Evolutionary conservation across 2,113 vertebrate genomes (phyloP).

Genomic region (Cyanistes caeruleus): DNA sequence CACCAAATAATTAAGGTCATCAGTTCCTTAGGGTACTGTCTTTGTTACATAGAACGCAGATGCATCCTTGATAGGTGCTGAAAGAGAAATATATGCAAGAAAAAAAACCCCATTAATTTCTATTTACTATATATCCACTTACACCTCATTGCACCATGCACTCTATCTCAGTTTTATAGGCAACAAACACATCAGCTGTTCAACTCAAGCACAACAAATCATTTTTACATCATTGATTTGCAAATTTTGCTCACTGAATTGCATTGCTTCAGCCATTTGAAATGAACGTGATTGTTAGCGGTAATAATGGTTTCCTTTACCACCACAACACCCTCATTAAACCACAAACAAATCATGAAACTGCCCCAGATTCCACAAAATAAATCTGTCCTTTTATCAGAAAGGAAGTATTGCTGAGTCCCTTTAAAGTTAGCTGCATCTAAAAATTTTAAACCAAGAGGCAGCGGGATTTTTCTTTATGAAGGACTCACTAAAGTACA

Average conservation of each 20-base stretch:
- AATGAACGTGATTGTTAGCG: not conserved
- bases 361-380: not conserved
- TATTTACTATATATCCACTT: not conserved
- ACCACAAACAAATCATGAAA: not conserved
- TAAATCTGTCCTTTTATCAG: not conserved
- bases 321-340: not conserved
- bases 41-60: not conserved
- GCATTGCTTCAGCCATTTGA: not conserved
- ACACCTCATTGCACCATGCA: not conserved
- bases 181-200: not conserved
- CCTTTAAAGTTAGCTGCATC: not conserved
- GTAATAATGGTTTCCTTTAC: not conserved
- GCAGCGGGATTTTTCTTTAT: not conserved
- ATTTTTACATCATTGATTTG: not conserved
- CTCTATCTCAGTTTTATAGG: not conserved
- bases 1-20: not conserved
- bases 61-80: not conserved
- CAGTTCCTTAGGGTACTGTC: not conserved
- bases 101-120: not conserved
- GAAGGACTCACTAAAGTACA: not conserved
- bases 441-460: not conserved
- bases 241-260: slow-evolving; percentile 8
- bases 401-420: not conserved
- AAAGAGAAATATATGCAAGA: not conserved
- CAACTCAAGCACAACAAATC: not conserved